These are phyloP conservation scores for Syndactyla subalaris DNA, from an alignment of 2,797 vertebrate genomes.

Conservation along the genomic window DNA sequence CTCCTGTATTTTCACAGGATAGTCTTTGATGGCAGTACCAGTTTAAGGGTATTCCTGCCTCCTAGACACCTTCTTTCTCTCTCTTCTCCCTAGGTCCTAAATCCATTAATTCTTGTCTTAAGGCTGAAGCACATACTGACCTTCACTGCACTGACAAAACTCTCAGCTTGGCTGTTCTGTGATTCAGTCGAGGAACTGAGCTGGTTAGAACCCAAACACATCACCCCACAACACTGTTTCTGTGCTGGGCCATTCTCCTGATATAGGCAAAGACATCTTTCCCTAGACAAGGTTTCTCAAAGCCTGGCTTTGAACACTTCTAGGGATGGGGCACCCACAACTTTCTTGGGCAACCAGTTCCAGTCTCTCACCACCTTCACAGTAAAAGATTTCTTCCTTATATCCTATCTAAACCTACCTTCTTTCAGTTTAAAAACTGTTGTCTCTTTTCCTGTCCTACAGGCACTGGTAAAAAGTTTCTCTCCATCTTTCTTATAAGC, in stretches of 20 bases:
- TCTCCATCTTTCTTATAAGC: background rate
- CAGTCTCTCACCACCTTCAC: background rate
- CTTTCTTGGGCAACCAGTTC: background rate
- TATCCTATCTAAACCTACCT: background rate
- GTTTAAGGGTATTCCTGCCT: background rate
- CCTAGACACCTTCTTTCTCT: background rate
- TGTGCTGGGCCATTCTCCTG: background rate
- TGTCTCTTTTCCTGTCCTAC: background rate
- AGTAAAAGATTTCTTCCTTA: background rate
- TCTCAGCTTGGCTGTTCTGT: background rate
- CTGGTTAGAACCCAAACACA: background rate
- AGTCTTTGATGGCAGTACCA: background rate
- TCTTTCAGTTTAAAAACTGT: background rate
- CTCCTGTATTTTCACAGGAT: background rate
- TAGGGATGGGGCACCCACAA: background rate
- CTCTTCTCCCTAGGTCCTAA: background rate
- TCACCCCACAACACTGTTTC: background rate
- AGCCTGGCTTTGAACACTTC: background rate
- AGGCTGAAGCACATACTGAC: background rate
- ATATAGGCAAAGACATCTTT: background rate
- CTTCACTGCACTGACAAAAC: background rate
- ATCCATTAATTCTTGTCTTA: background rate
- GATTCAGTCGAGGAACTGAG: background rate
- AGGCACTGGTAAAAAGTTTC: background rate
- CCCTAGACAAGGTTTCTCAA: background rate